Base-by-base conservation (phyloP, 1,140 invertebrate species). In the Tetraneura akinire region DNA sequence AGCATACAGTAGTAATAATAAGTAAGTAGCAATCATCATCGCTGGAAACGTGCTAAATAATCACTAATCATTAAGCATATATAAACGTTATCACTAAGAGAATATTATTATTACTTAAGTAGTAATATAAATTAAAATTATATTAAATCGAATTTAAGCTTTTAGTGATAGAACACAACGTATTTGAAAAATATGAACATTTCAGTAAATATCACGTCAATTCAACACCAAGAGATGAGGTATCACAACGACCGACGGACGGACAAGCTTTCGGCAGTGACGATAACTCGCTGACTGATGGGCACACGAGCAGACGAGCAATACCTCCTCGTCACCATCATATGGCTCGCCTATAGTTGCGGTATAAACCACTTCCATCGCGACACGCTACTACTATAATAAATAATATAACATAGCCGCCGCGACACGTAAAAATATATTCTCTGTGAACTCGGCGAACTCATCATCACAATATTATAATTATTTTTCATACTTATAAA, bases 251-350 rank as follows among this genome's bases (percentile, higher is more conserved):
- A 29, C 23, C n/a, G 16, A 70, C 21, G 9, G 1, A 29, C 68
- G 16, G 47, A 14, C 68, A 23, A 13, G 37, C 64, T 10, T 13
- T 66, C 60, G 60, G 37, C 18, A 13, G 37, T 23, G 64, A 71
- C 68, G 68, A 71, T 71, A 29, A 49, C 68, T 51, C 68, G 47
- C 45, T 51, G 47, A 51, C 68, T 51, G 68, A 71, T 47, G 53
- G 21, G 45, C 23, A 1, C 55, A 21, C n/a, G 6, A 4, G 55
- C 14, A 26, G 64, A 37, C n/a, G 62, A 37, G 18, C 29, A 37
- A 8, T 37, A 3, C n/a, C n/a, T 64, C 26, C 29, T 42, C 66
- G 42, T 13, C 42, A 37, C 13, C 16, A 9, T 21, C n/a, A 32
- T 32, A 68, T 37, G 21, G 42, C 47, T 68, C 42, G 68, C 47